These are phyloP conservation scores for Dicycla oo DNA, from an alignment of 2,888 invertebrate species.

Conservation along the genomic window DNA sequence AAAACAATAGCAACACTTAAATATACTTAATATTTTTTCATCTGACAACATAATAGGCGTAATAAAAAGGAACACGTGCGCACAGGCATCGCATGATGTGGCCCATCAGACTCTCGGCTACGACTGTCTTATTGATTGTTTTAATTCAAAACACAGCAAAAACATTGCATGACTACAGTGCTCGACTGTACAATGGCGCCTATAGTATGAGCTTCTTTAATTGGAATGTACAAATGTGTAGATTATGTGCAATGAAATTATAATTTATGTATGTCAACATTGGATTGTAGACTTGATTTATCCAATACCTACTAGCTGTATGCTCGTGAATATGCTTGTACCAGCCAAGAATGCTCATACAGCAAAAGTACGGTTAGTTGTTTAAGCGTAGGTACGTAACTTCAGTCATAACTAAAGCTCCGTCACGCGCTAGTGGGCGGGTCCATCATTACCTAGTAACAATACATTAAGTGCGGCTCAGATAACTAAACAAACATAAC, in stretches of 20 bases:
- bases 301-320: constrained; percentile 8
- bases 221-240: constrained; percentile 47
- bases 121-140: constrained; percentile 77
- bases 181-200: constrained; percentile 50
- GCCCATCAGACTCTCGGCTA: constrained; percentile 75
- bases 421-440: too few relatives aligned
- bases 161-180: constrained; percentile 62
- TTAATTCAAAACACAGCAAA: constrained; percentile 67
- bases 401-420: too few relatives aligned
- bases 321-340: not conserved
- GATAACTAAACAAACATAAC: too few relatives aligned
- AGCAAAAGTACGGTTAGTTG: too few relatives aligned
- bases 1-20: constrained; percentile 75
- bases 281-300: constrained; percentile 30
- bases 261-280: constrained; percentile 46
- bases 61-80: constrained; percentile 83
- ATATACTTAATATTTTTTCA: constrained; percentile 76
- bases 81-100: constrained; percentile 78
- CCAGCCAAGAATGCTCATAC: too few relatives aligned
- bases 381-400: too few relatives aligned
- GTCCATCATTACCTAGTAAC: too few relatives aligned
- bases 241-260: constrained; percentile 46
- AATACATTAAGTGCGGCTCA: too few relatives aligned
- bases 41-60: constrained; percentile 82
- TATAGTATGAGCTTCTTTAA: constrained; percentile 38